These are phyloP conservation scores for Tiliacea aurago DNA, from an alignment of 2,888 invertebrate species.

Conservation along the genomic window DNA sequence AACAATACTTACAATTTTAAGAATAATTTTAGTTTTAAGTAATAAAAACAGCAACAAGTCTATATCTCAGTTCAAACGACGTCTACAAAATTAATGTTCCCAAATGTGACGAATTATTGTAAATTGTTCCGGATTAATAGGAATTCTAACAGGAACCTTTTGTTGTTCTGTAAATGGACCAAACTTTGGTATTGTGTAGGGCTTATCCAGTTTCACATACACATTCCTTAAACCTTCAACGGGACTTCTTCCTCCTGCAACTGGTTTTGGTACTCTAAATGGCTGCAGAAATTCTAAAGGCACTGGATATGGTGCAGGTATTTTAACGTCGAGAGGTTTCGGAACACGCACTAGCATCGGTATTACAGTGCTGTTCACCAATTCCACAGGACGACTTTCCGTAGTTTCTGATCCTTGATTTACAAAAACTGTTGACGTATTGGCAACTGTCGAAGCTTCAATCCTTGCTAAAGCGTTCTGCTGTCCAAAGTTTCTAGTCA, in stretches of 20 bases:
- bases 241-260: slow-evolving; percentile 68
- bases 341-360: slow-evolving; percentile 35
- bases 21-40: slow-evolving; percentile 17
- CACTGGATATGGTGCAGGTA: slow-evolving; percentile 68
- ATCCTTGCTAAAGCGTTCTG: slow-evolving; percentile 75
- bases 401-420: slow-evolving; percentile 71
- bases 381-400: slow-evolving; percentile 64
- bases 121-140: slow-evolving; percentile 69
- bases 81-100: slow-evolving; percentile 71
- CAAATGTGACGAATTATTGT: slow-evolving; percentile 77
- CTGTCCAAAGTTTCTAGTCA: slow-evolving; percentile 71
- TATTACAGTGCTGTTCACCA: slow-evolving; percentile 68
- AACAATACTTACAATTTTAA: slow-evolving; percentile 11
- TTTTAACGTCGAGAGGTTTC: slow-evolving; percentile 65
- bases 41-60: slow-evolving; percentile 31
- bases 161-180: slow-evolving; percentile 70
- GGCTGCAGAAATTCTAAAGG: slow-evolving; percentile 71
- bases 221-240: slow-evolving; percentile 70
- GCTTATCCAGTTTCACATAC: slow-evolving; percentile 72
- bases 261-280: slow-evolving; percentile 69
- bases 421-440: slow-evolving; percentile 68
- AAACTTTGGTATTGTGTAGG: slow-evolving; percentile 69
- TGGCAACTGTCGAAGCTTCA: slow-evolving; percentile 69
- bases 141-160: slow-evolving; percentile 67
- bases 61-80: slow-evolving; percentile 30